phyloP scores from a whole-genome alignment of 2,797 vertebrate species.

The Myiotriccus ornatus region DNA sequence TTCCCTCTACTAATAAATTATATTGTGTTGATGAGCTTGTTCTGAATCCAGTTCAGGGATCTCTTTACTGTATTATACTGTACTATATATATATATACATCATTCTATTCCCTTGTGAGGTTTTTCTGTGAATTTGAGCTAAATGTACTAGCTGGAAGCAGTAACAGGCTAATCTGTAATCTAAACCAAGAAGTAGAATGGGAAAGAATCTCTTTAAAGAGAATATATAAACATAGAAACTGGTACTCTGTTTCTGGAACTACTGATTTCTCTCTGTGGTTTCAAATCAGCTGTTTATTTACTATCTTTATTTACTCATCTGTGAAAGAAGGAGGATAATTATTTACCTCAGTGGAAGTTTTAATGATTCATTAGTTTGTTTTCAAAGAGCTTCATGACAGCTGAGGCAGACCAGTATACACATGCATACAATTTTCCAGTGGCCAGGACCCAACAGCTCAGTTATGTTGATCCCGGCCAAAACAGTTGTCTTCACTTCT shows the following conservation, averaged over 20 bases:
- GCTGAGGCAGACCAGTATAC: neutral
- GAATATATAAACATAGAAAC: neutral
- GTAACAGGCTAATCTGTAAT: neutral
- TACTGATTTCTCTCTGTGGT: neutral
- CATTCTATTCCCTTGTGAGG: neutral
- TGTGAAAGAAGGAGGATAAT: neutral
- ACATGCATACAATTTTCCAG: neutral
- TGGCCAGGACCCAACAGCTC: neutral
- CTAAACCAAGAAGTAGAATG: neutral
- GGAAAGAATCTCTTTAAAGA: neutral
- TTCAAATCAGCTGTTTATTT: neutral
- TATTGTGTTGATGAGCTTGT: neutral
- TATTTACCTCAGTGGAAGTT: constrained; percentile 2
- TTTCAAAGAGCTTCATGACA: neutral
- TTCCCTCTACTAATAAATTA: neutral
- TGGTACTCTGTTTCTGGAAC: neutral
- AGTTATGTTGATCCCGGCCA: neutral
- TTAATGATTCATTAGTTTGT: neutral
- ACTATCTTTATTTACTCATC: constrained; percentile 10
- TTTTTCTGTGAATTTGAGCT: neutral
- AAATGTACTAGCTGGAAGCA: neutral
- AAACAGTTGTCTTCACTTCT: neutral
- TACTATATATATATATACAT: neutral
- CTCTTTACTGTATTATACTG: neutral
- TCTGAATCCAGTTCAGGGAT: neutral